Evolutionary conservation across 2,888 invertebrate species (phyloP), one percentile per base, ranked within the genome.

Genomic region (Stenichneumon culpator): DNA sequence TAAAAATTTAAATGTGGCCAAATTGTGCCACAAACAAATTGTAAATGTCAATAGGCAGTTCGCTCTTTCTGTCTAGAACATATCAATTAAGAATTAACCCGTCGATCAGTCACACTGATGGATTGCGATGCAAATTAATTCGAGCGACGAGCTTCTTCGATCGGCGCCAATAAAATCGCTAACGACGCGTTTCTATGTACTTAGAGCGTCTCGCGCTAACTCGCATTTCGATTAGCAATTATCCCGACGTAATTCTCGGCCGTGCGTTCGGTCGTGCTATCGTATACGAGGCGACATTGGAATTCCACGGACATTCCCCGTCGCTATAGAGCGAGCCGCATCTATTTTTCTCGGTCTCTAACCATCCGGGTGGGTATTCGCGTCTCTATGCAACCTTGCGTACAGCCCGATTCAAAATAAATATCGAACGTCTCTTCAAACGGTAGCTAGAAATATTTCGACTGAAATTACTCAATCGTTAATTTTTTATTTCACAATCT

Each of bases 181-280:
- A 82, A 83, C 80, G 74, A 79, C 73, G 50, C 69, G 73, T 60
- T 57, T 52, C 32, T 60, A 44, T 39, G 39, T 67, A 52, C 25
- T 39, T 28, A 83, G 36, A 65, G 16, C 47, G 16, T 47, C 50
- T 75, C 78, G 68, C 69, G 32, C n/a, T 52, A 67, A 60, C 83
- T 83, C 83, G 81, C 60, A 83, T 73, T 32, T 36, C 79, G 78
- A 77, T 69, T 77, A 32, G 81, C 68, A 86, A 85, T 84, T 78
- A 86, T 68, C 63, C 75, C 80, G 83, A 87, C 85, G 86, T 75
- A 80, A 86, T 86, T 75, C 52, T 54, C 70, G 36, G 47, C 54
- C 70, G 63, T 60, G 65, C 44, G 65, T 36, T 47, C 74, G 28
- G 65, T 28, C 54, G 47, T 54, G 39, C 52, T 65, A 36, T 57